A percentile compares a stretch with the other conserved stretches of the same genome.
These are phyloP conservation scores for Nycticryphes semicollaris DNA, from an alignment of 2,113 vertebrate genomes.

Conservation along the genomic window DNA sequence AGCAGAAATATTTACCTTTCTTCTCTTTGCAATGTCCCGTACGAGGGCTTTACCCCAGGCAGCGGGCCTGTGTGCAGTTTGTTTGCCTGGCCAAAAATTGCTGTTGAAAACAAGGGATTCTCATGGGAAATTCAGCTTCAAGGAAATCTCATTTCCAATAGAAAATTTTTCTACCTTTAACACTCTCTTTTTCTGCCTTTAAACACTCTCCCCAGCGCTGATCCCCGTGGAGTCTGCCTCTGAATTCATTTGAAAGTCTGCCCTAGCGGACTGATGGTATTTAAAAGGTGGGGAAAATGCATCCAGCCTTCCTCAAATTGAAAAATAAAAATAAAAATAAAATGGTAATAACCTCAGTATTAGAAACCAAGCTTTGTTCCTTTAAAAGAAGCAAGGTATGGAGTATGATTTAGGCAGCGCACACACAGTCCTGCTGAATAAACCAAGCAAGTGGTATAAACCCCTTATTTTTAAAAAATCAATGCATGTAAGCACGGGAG, in stretches of 20 bases:
- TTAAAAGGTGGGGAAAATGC: not conserved
- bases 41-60: not conserved
- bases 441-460: not conserved
- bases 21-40: accelerated
- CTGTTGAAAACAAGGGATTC: not conserved
- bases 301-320: not conserved
- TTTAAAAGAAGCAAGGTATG: not conserved
- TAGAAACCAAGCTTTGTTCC: not conserved
- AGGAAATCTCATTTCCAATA: not conserved
- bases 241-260: not conserved
- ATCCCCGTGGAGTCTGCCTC: not conserved
- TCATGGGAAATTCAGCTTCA: not conserved
- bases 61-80: not conserved
- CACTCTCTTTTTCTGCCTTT: too few relatives aligned
- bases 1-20: not conserved
- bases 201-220: not conserved
- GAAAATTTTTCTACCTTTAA: too few relatives aligned
- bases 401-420: not conserved
- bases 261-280: not conserved
- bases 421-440: not conserved
- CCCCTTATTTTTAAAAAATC: not conserved
- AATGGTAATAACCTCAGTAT: not conserved
- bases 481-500: not conserved
- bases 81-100: not conserved
- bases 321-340: not conserved